These are phyloP conservation scores for Acanthoscelides obtectus DNA, from an alignment of 2,888 invertebrate genomes.

Conservation along the genomic window DNA sequence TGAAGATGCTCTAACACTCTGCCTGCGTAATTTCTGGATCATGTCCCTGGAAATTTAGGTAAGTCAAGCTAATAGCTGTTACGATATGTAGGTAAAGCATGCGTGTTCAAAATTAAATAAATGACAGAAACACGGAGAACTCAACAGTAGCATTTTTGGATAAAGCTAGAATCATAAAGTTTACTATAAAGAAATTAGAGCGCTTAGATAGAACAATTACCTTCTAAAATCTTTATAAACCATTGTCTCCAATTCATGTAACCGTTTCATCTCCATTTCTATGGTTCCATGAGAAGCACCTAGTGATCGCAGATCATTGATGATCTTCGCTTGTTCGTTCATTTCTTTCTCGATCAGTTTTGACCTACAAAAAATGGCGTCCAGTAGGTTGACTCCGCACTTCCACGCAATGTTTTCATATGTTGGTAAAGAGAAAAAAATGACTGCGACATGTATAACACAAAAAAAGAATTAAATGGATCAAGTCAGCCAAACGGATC, in stretches of 20 bases:
- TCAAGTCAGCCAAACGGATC: too few relatives aligned
- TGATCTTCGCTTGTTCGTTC: conserved; percentile 94
- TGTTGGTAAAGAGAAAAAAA: too few relatives aligned
- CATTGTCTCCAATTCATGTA: conserved; percentile 90
- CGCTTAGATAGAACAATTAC: conserved; percentile 37
- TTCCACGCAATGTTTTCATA: too few relatives aligned
- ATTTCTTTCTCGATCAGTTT: conserved; percentile 93
- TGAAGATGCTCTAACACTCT: conserved; percentile 74
- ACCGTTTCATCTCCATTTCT: conserved; percentile 84
- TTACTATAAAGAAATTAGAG: not conserved
- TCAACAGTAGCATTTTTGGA: not conserved
- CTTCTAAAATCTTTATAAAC: conserved; percentile 90
- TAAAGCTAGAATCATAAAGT: not conserved
- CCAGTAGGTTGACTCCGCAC: too few relatives aligned
- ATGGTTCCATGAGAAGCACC: conserved; percentile 57
- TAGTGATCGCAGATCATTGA: conserved; percentile 72
- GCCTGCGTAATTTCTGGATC: conserved; percentile 82
- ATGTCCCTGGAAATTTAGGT: conserved; percentile 63
- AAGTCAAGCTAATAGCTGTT: not conserved
- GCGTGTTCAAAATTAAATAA: not conserved
- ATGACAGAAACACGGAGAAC: not conserved
- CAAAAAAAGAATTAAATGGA: too few relatives aligned
- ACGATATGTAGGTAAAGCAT: not conserved
- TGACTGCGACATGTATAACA: too few relatives aligned
- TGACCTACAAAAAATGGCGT: too few relatives aligned